A percentile compares a stretch with the other conserved stretches of the same genome.
Conservation (phyloP, 1,140 invertebrate species). For the Panonychus citri region DNA sequence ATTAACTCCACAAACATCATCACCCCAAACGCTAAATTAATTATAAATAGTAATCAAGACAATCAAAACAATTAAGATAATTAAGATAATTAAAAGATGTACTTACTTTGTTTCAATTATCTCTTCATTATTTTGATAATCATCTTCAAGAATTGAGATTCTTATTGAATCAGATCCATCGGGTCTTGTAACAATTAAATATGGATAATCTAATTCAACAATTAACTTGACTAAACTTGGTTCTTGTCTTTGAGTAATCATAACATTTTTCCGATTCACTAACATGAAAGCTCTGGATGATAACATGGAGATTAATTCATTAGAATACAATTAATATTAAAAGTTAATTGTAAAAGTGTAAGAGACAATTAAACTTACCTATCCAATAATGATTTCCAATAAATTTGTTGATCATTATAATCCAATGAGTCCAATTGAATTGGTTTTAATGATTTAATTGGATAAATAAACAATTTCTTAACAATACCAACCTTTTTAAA, state of each 20-base stretch:
- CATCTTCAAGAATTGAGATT: neutral
- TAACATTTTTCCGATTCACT: neutral
- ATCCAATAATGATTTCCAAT: neutral
- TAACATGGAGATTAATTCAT: too few species aligned
- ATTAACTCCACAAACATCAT: constrained; percentile 1
- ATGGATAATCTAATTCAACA: too few species aligned
- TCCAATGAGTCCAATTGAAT: neutral
- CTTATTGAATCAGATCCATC: neutral
- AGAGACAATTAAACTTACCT: too few species aligned
- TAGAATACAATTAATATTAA: too few species aligned
- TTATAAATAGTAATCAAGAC: neutral
- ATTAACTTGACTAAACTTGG: too few species aligned
- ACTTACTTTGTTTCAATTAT: neutral
- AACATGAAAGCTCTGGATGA: neutral
- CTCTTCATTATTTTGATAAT: neutral
- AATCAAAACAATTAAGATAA: too few species aligned
- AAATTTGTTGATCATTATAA: neutral
- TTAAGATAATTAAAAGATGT: neutral
- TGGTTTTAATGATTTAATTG: neutral
- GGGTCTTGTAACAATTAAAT: neutral
- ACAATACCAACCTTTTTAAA: neutral
- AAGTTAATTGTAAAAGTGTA: too few species aligned
- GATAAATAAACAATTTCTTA: neutral
- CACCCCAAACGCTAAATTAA: neutral
- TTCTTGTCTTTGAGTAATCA: too few species aligned